A percentile compares a stretch with the other conserved stretches of the same genome.
Evolutionary conservation across 2,113 vertebrate species (phyloP).

Genomic region (Oreochromis tanganicae): DNA sequence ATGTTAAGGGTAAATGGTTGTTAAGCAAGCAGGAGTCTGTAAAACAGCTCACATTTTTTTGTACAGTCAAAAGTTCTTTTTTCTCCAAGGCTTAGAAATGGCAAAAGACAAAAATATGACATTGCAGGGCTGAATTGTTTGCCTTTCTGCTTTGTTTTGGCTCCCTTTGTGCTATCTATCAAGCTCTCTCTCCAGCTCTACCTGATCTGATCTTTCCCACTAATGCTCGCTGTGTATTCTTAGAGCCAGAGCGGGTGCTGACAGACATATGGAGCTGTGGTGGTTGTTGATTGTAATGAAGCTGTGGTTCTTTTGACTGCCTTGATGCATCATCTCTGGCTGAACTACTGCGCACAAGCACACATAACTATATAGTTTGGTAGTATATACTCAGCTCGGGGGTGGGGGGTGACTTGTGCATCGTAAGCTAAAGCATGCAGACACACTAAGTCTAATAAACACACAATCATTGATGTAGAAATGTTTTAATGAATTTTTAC

Average conservation of each 20-base stretch:
- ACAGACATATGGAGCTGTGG: slow-evolving; percentile 50
- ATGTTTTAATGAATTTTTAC: background rate
- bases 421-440: background rate
- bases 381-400: background rate
- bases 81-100: background rate
- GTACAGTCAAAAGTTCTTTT: background rate
- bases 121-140: background rate
- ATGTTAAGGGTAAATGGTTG: background rate
- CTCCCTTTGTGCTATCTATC: background rate
- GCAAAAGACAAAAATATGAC: background rate
- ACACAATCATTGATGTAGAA: background rate
- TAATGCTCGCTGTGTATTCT: slow-evolving; percentile 15
- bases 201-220: background rate
- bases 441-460: background rate
- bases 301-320: slow-evolving; percentile 13
- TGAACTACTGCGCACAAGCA: background rate
- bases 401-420: background rate
- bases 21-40: background rate
- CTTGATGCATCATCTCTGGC: slow-evolving; percentile 28
- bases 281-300: slow-evolving; percentile 46
- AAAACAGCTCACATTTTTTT: background rate
- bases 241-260: background rate
- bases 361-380: background rate
- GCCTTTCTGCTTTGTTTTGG: background rate
- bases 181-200: background rate